phyloP scores from a whole-genome alignment of 92 coral and sea anemone species.

The Palythoa caribaeorum region DNA sequence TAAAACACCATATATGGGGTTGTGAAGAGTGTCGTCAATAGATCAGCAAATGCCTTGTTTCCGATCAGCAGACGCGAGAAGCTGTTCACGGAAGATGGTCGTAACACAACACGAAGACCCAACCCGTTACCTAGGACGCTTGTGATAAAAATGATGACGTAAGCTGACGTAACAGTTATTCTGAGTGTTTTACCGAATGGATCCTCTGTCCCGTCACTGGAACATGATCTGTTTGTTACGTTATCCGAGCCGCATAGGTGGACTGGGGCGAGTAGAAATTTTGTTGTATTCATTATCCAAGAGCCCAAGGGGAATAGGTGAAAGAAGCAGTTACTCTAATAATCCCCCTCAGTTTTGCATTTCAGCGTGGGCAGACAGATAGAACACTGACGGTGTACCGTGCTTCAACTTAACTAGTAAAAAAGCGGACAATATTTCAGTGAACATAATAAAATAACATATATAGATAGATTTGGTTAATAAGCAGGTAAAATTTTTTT shows the following conservation, averaged over 20 bases:
- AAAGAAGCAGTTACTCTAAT: no score
- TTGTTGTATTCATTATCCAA: background rate
- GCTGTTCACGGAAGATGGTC: constrained; percentile 43
- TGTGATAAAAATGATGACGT: constrained; percentile 54
- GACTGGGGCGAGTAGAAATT: background rate
- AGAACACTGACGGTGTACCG: no score
- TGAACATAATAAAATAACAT: no score
- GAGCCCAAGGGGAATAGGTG: no score
- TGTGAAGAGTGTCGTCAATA: constrained; percentile 76
- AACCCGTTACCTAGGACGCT: constrained; percentile 56
- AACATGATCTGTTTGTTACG: constrained; percentile 4
- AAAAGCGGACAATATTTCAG: no score
- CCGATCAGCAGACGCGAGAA: constrained; percentile 58
- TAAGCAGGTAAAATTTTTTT: no score
- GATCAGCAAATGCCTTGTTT: constrained; percentile 86
- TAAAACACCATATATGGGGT: constrained; percentile 72
- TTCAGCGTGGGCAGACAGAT: no score
- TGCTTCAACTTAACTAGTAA: no score
- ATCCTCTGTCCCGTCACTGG: background rate
- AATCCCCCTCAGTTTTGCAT: no score
- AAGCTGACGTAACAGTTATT: constrained; percentile 57
- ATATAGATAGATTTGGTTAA: no score
- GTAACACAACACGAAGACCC: constrained; percentile 51
- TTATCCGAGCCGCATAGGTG: background rate
- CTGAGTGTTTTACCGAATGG: constrained; percentile 20